These are phyloP conservation scores for Sus cebifrons DNA, from an alignment of 2,797 vertebrate species.

Conservation along the genomic window DNA sequence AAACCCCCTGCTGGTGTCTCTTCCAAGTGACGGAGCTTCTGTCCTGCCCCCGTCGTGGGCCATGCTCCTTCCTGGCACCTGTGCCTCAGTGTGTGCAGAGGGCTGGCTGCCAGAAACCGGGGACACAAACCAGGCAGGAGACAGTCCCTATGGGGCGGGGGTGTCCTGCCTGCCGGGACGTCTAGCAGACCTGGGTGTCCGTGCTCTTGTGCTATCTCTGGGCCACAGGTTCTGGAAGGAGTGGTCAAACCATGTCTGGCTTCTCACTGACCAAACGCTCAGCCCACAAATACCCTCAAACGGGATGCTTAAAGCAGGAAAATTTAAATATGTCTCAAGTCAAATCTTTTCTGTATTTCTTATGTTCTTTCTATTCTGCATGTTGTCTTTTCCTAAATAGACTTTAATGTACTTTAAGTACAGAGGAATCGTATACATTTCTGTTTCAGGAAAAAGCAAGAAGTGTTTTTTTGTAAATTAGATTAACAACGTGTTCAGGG, in stretches of 20 bases:
- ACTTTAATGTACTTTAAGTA: background rate
- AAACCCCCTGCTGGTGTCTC: background rate
- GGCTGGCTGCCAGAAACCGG: background rate
- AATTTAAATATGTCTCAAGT: accelerated
- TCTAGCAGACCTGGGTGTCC: accelerated
- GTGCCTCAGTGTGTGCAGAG: accelerated
- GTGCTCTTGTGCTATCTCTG: background rate
- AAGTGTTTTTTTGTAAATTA: too few species aligned
- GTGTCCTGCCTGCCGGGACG: accelerated
- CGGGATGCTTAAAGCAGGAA: background rate
- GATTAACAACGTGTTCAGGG: accelerated
- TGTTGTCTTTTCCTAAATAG: background rate
- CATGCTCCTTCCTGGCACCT: background rate
- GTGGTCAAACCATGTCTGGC: background rate
- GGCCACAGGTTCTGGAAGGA: background rate
- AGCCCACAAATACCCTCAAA: background rate
- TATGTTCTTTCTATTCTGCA: background rate
- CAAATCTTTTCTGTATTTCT: background rate
- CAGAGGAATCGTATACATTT: accelerated
- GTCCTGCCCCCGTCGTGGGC: background rate
- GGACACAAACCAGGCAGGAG: accelerated
- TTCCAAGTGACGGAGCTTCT: accelerated
- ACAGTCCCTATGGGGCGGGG: accelerated
- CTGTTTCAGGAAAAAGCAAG: background rate
- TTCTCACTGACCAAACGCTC: too few species aligned